Evolutionary conservation across 53 echinoderm and acorn worm genomes (phyloP).

Genomic region (Hippasteria phrygiana): DNA sequence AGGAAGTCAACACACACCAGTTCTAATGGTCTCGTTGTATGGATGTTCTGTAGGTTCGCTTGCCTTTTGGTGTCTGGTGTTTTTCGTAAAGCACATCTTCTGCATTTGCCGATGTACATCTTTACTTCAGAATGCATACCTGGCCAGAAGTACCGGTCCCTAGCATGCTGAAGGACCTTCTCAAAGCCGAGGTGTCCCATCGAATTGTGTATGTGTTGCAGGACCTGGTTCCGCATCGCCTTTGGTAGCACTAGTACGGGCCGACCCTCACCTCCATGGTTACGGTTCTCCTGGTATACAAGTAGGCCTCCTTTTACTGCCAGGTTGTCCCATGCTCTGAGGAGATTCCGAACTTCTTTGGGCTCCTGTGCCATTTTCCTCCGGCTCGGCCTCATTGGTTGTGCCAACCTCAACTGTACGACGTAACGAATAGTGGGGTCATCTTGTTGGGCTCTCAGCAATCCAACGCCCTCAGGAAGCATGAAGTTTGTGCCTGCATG

Average conservation of each 20-base stretch:
- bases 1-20: conserved; percentile 65
- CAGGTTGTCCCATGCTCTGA: conserved; percentile 21
- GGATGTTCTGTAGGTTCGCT: conserved; percentile 18
- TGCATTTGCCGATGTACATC: background rate
- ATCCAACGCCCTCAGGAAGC: background rate
- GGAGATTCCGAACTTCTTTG: background rate
- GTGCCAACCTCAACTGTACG: background rate
- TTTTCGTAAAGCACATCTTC: conserved; percentile 38
- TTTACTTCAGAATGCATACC: background rate
- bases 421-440: background rate
- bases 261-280: background rate
- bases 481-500: no score
- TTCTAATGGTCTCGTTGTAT: conserved; percentile 7
- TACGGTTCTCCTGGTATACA: background rate
- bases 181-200: conserved; percentile 42
- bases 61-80: background rate
- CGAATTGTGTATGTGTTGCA: conserved; percentile 20
- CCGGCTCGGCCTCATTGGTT: background rate
- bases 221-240: background rate
- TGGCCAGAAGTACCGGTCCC: conserved; percentile 39
- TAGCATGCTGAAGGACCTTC: background rate
- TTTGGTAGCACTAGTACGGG: conserved; percentile 4
- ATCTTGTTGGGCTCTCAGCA: background rate
- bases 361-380: background rate
- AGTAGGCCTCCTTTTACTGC: background rate